phyloP scores from a whole-genome alignment of 2,113 vertebrate genomes.

The Hiodon alosoides region DNA sequence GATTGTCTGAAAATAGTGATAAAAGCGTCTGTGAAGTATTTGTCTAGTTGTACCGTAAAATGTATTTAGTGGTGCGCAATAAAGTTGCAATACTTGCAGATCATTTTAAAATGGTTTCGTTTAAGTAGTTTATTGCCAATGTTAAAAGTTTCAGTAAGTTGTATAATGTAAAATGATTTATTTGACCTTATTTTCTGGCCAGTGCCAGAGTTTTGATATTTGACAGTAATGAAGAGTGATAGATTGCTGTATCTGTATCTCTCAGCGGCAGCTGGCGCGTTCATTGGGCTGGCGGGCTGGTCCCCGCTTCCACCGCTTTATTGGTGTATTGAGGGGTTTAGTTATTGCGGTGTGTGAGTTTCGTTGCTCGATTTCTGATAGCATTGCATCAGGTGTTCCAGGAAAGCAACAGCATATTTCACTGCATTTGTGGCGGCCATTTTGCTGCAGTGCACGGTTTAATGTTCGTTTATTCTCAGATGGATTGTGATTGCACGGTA shows the following conservation, averaged over 20 bases:
- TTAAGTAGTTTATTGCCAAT: slow-evolving; percentile 31
- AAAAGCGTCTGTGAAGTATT: slow-evolving; percentile 65
- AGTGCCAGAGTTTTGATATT: slow-evolving; percentile 85
- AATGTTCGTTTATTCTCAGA: slow-evolving; percentile 2
- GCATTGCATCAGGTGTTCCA: slow-evolving; percentile 23
- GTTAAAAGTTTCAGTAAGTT: slow-evolving; percentile 66
- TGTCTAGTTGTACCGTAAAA: neutral
- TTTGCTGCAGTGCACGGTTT: slow-evolving; percentile 45
- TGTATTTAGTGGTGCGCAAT: neutral
- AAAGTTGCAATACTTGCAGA: slow-evolving; percentile 15
- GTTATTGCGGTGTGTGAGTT: slow-evolving; percentile 23
- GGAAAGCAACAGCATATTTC: neutral
- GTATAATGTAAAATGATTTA: slow-evolving; percentile 81
- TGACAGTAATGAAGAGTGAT: slow-evolving; percentile 99
- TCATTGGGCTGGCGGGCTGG: slow-evolving; percentile 45
- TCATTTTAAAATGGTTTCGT: neutral
- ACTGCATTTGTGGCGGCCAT: slow-evolving; percentile 51
- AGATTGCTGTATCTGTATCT: slow-evolving; percentile 87
- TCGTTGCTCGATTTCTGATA: slow-evolving; percentile 47
- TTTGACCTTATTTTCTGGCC: slow-evolving; percentile 81
- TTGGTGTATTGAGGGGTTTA: slow-evolving; percentile 68
- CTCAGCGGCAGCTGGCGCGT: slow-evolving; percentile 90
- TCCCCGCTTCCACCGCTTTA: slow-evolving; percentile 70
- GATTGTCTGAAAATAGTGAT: slow-evolving; percentile 82
- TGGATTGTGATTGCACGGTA: slow-evolving; percentile 55